Conservation (phyloP, 1,140 invertebrate genomes). For the Neodiprion virginianus region DNA sequence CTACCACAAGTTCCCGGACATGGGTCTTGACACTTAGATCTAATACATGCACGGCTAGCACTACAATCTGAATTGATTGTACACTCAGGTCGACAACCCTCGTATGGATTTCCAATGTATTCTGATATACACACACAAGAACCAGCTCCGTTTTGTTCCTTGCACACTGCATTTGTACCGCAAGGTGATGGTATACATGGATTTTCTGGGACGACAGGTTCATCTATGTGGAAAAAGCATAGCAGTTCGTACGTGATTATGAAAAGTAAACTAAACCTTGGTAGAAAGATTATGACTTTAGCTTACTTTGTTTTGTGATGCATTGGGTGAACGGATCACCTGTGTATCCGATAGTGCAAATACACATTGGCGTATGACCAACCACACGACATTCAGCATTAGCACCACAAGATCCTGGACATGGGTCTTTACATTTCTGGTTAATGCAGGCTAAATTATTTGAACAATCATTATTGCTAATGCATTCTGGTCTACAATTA, state of each 20-base stretch:
- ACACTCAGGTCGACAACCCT: slow-evolving; percentile 69
- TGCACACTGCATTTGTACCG: slow-evolving; percentile 74
- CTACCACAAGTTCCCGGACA: slow-evolving; percentile 64
- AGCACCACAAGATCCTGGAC: slow-evolving; percentile 64
- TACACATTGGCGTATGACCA: slow-evolving; percentile 67
- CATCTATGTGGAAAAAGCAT: background rate
- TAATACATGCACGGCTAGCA: slow-evolving; percentile 60
- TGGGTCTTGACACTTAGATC: slow-evolving; percentile 63
- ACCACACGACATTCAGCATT: slow-evolving; percentile 66
- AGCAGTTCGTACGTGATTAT: too few relatives aligned
- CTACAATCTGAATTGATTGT: slow-evolving; percentile 62
- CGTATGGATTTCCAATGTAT: slow-evolving; percentile 77
- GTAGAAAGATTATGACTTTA: background rate
- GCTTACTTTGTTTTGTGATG: slow-evolving; percentile 40
- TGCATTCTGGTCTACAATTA: slow-evolving; percentile 61
- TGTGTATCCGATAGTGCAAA: slow-evolving; percentile 60
- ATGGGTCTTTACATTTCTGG: slow-evolving; percentile 65
- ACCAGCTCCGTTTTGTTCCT: slow-evolving; percentile 70
- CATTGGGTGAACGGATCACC: slow-evolving; percentile 65
- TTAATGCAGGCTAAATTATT: slow-evolving; percentile 63
- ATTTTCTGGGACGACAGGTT: slow-evolving; percentile 34
- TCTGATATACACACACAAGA: slow-evolving; percentile 71
- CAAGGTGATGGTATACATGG: slow-evolving; percentile 75
- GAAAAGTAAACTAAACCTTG: too few relatives aligned
- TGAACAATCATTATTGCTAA: slow-evolving; percentile 64